phyloP scores from a whole-genome alignment of 2,888 invertebrate species.

The Globia sparganii region DNA sequence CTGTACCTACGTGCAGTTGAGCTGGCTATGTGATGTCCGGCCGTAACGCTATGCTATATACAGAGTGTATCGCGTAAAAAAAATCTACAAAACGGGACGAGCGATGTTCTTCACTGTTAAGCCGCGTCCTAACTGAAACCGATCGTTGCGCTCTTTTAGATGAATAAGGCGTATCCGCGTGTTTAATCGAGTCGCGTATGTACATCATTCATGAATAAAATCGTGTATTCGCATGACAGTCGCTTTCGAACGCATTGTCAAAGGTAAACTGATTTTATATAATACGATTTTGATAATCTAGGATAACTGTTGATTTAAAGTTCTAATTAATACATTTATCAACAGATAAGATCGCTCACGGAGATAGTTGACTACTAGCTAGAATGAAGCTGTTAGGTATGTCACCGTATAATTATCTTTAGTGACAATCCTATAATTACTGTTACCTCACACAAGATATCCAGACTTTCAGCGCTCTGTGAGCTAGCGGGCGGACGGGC shows the following conservation, averaged over 20 bases:
- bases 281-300: neutral
- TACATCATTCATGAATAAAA: too few species aligned
- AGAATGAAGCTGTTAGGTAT: neutral
- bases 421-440: neutral
- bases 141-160: neutral
- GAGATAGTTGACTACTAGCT: neutral
- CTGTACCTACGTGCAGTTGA: slow-evolving; percentile 15
- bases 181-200: neutral
- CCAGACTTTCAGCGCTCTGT: neutral
- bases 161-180: neutral
- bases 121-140: neutral
- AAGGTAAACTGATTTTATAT: too few species aligned
- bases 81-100: neutral
- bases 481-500: too few species aligned
- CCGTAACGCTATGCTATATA: slow-evolving; percentile 8
- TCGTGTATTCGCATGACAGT: too few species aligned
- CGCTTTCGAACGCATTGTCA: neutral
- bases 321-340: neutral
- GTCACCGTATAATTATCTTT: neutral
- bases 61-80: slow-evolving; percentile 10
- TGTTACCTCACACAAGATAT: neutral
- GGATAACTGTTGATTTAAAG: neutral
- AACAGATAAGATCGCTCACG: neutral
- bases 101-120: neutral
- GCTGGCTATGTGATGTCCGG: slow-evolving; percentile 40